Evolutionary conservation across 2,797 vertebrate species (phyloP), one percentile per base, ranked within the genome.

Genomic region (Hozukius guyotensis): DNA sequence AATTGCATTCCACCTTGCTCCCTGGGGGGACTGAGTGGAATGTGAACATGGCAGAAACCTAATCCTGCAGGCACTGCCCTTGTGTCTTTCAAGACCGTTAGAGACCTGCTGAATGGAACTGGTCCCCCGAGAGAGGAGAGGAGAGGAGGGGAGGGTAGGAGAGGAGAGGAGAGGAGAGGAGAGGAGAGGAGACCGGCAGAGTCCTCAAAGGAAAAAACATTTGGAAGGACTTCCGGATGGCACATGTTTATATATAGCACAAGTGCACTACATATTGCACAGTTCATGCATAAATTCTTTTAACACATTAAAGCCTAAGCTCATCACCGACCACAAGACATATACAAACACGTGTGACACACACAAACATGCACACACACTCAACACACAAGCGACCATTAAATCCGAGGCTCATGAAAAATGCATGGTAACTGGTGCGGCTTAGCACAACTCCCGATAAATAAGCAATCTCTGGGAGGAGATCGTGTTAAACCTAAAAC

Each of bases 321-420:
- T 89, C 89, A 86, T 87, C 74, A 81, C 20, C 56, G 78, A 70
- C 72, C 63, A 59, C 59, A 60, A 70, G 60, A 72, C 29, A 46
- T 79, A 82, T 63, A 79, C 66, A 89, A 86, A 80, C 83, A 85
- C 52, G 56, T 75, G 80, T 78, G 70, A 78, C 72, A 63, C 27
- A 60, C 66, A 70, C 10, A 83, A 8, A 69, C 31, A 64, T 57
- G 36, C 42, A 74, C 53, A 57, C 38, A 64, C 73, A 68, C 55
- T 75, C 78, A 20, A 84, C 63, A 89, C 75, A 82, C 77, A 80
- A 20, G 62, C 84, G 87, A 78, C 82, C 87, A 89, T 90, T 89
- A 93, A 92, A 93, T 92, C 88, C 82, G 64, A 13, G 31, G 60
- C 91, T 93, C 89, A 95, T 95, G 90, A 96, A 95, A 95, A 94